Conservation (phyloP, 2,888 invertebrate species). For the Plebejus melissa region DNA sequence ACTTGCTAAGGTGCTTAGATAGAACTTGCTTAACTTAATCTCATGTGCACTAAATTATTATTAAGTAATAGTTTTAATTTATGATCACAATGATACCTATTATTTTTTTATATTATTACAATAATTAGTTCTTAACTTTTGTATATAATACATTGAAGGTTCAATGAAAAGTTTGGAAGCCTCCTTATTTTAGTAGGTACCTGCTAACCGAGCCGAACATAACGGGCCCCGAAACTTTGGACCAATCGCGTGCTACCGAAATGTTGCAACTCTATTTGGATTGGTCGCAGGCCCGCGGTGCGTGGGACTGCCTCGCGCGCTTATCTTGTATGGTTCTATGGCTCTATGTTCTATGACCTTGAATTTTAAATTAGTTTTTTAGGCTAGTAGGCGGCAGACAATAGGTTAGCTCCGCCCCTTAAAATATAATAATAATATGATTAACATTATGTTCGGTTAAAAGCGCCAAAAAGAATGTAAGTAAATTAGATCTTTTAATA, state of each 20-base stretch:
- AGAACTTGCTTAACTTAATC: too few relatives aligned
- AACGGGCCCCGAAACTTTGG: neutral
- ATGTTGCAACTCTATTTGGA: neutral
- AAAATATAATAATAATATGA: neutral
- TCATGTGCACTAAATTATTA: too few relatives aligned
- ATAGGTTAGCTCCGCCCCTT: slow-evolving; percentile 5
- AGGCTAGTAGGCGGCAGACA: slow-evolving; percentile 2
- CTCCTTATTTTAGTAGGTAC: neutral
- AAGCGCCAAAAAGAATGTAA: too few relatives aligned
- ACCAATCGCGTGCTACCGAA: neutral
- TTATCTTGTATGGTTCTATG: slow-evolving; percentile 4
- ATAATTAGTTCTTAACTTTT: too few relatives aligned
- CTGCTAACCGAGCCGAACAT: neutral
- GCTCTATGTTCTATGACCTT: neutral
- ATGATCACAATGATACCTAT: too few relatives aligned
- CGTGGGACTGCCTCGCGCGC: neutral
- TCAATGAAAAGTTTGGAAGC: neutral
- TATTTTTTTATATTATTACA: too few relatives aligned
- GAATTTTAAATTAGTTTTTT: neutral
- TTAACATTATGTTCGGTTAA: neutral
- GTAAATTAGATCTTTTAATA: too few relatives aligned
- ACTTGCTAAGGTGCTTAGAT: neutral
- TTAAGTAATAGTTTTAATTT: too few relatives aligned
- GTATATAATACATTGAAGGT: too few relatives aligned
- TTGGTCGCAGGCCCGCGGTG: neutral